Conservation (phyloP, 2,113 vertebrate genomes). For the Andinoacara biseriatus region DNA sequence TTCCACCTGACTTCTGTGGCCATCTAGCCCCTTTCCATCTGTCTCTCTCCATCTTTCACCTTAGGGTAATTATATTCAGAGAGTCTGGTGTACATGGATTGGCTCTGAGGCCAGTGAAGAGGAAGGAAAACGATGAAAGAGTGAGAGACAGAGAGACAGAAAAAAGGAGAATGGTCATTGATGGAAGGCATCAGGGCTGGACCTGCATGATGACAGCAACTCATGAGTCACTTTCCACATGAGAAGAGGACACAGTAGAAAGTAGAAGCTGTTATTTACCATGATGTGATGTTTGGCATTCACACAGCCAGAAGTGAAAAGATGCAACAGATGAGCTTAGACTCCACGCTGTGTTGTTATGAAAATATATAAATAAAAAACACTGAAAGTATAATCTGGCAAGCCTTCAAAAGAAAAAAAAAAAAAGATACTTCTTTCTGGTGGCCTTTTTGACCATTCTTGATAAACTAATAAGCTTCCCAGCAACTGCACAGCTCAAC, state of each 20-base stretch:
- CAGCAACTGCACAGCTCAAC: slow-evolving; percentile 1
- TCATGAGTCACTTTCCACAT: slow-evolving; percentile 10
- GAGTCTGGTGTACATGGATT: slow-evolving; percentile 23
- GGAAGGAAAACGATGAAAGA: background rate
- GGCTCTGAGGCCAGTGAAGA: slow-evolving; percentile 3
- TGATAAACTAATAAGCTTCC: slow-evolving; percentile 14
- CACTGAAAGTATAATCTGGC: background rate
- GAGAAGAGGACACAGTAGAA: slow-evolving; percentile 10
- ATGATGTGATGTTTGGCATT: slow-evolving; percentile 14
- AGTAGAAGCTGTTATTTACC: slow-evolving; percentile 41
- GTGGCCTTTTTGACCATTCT: background rate
- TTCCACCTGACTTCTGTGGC: slow-evolving; percentile 23
- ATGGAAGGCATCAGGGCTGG: background rate
- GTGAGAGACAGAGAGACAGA: background rate
- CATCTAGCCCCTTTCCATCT: slow-evolving; percentile 27
- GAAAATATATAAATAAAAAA: background rate
- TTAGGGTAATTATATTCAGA: slow-evolving; percentile 42
- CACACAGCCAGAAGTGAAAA: background rate
- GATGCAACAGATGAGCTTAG: slow-evolving; percentile 11
- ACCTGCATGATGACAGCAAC: background rate
- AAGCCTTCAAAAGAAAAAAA: background rate
- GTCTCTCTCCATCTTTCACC: slow-evolving; percentile 28
- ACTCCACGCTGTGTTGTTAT: background rate
- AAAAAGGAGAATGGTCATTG: slow-evolving; percentile 1
- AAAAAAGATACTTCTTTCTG: background rate